Conservation (phyloP, 1,140 invertebrate genomes). For the Kradibia gibbosae region DNA sequence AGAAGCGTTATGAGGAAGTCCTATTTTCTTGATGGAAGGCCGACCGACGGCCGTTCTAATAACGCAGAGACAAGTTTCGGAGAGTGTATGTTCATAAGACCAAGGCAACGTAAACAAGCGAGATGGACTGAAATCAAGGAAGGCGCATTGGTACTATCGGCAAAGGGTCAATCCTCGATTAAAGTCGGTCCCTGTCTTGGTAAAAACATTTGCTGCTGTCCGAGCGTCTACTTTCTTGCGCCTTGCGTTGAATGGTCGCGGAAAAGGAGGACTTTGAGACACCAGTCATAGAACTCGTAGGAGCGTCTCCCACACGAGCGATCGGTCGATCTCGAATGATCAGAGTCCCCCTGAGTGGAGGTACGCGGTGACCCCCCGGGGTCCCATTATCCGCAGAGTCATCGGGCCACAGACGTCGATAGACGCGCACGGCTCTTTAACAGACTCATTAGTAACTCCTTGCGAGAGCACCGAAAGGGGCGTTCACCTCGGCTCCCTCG, state of each 20-base stretch:
- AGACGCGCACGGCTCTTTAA: conserved; percentile 54
- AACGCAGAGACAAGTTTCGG: too few relatives aligned
- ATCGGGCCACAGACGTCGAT: conserved; percentile 64
- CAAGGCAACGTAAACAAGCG: too few relatives aligned
- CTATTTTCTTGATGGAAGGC: too few relatives aligned
- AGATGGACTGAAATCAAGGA: too few relatives aligned
- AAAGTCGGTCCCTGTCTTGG: too few relatives aligned
- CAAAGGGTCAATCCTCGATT: too few relatives aligned
- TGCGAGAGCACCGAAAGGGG: conserved; percentile 1
- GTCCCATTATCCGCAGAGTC: conserved; percentile 58
- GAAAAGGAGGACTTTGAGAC: background rate
- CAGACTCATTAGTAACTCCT: conserved; percentile 47
- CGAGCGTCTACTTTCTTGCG: background rate
- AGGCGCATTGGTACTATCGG: background rate
- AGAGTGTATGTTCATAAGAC: too few relatives aligned
- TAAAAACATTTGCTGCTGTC: background rate
- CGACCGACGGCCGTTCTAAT: too few relatives aligned
- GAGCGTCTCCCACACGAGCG: background rate
- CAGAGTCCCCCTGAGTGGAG: conserved; percentile 27
- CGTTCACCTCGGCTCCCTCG: conserved; percentile 39
- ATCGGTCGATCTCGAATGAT: conserved; percentile 33
- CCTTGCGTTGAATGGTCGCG: background rate
- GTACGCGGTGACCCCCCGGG: conserved; percentile 16
- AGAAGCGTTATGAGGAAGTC: too few relatives aligned
- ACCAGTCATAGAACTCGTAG: background rate